A percentile compares a stretch with the other conserved stretches of the same genome.
These are phyloP conservation scores for Augiades crinisus DNA, from an alignment of 2,888 invertebrate species.

Conservation along the genomic window DNA sequence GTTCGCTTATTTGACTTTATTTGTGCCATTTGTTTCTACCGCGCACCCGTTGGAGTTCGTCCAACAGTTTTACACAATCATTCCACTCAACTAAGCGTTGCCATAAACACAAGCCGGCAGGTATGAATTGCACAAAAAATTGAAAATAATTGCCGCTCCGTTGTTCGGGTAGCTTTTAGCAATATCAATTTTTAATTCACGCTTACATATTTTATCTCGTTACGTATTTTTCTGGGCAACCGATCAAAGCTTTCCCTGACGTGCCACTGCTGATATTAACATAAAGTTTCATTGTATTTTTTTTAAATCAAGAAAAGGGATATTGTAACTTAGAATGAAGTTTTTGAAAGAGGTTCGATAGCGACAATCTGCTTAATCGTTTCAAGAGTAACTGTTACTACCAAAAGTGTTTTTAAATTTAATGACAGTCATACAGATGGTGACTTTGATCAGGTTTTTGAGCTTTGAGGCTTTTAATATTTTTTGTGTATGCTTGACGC, in stretches of 20 bases:
- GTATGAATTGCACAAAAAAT: slow-evolving; percentile 78
- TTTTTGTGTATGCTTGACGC: too few species aligned
- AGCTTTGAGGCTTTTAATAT: too few species aligned
- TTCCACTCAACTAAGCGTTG: slow-evolving; percentile 80
- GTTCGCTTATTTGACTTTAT: slow-evolving; percentile 77
- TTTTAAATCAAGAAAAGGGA: too few species aligned
- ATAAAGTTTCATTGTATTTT: too few species aligned
- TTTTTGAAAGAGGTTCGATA: too few species aligned
- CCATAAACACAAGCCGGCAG: slow-evolving; percentile 78
- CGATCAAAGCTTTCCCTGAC: neutral
- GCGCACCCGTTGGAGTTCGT: slow-evolving; percentile 66
- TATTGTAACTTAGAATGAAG: too few species aligned
- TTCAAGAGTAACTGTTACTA: too few species aligned
- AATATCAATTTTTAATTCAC: slow-evolving; percentile 52
- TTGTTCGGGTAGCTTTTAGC: slow-evolving; percentile 54
- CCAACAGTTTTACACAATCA: slow-evolving; percentile 81
- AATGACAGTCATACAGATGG: too few species aligned
- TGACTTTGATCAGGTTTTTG: too few species aligned
- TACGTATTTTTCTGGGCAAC: neutral
- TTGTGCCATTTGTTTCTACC: slow-evolving; percentile 70
- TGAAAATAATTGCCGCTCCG: slow-evolving; percentile 73
- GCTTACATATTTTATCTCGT: slow-evolving; percentile 4
- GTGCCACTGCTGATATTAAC: neutral
- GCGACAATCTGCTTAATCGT: too few species aligned
- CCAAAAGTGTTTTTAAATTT: too few species aligned